Percentiles rank a stretch among this genome's conserved stretches.
phyloP scores from a whole-genome alignment of 2,888 invertebrate genomes.

The Sipha maydis region DNA sequence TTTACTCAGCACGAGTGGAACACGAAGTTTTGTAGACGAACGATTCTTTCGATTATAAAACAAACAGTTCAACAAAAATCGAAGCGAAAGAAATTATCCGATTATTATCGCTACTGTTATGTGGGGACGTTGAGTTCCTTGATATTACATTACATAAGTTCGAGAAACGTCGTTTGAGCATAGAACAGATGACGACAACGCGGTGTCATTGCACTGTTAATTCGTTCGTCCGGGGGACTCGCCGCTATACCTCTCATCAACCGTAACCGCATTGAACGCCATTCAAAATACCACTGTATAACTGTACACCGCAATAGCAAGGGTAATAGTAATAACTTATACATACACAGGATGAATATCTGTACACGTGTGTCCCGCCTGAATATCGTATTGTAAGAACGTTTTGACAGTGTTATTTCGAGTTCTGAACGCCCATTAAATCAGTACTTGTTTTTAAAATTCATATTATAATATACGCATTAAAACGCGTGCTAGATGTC shows the following conservation, averaged over 20 bases:
- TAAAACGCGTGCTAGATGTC: too few species aligned
- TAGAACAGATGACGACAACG: neutral
- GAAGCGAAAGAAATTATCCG: neutral
- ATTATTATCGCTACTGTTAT: neutral
- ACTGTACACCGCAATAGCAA: neutral
- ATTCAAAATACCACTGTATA: neutral
- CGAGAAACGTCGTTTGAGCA: neutral
- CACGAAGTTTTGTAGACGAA: too few species aligned
- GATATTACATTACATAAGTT: neutral
- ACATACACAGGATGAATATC: neutral
- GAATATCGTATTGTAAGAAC: neutral
- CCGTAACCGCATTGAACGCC: neutral
- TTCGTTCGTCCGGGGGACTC: neutral
- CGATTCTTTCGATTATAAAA: too few species aligned
- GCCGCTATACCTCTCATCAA: neutral
- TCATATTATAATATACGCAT: too few species aligned
- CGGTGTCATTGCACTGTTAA: constrained; percentile 25
- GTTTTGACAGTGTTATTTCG: too few species aligned
- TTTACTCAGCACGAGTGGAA: too few species aligned
- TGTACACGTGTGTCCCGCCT: neutral
- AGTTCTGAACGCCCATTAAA: too few species aligned
- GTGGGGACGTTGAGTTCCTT: neutral
- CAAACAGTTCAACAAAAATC: too few species aligned
- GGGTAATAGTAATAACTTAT: neutral
- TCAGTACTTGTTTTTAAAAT: too few species aligned